Evolutionary conservation across 2,113 vertebrate genomes (phyloP), one percentile per base, ranked within the genome.

Genomic region (Serinus canaria): DNA sequence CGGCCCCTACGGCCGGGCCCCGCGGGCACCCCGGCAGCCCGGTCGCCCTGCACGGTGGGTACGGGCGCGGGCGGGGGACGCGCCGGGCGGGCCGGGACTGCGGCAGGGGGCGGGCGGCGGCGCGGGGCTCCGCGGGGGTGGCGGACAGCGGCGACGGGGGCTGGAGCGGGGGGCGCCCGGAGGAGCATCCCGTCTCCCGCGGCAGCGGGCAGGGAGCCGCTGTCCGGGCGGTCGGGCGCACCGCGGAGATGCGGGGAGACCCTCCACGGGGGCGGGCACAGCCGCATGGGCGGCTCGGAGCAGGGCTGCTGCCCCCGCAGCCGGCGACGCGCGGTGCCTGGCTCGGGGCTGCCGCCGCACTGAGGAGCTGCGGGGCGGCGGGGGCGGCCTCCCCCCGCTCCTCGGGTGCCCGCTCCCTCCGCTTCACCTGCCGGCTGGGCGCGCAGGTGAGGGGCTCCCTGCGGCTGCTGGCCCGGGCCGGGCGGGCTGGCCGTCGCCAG

Each of bases 341-440:
- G 27, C 14, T 23, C 22, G 2, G 72, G 25, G 81, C 81, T 31
- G 59, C 70, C 4, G 47, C 72, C 12, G 33, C 43, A 0, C 49
- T 0, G 70, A 8, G 44, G 30, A 6, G 59, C 24, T 30, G 64
- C 3, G 73, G 47, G 68, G 23, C 17, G 30, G 39, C 5, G 58
- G 62, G 72, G 53, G 76, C 53, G 19, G 78, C 53, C 35, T 49
- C 59, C 12, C 49, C 27, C 35, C 41, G 24, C 78, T 27, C 2
- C 37, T n/a, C 16, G 24, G 59, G 37, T 19, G 43, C 50, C n/a
- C 43, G n/a, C 43, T 8, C 68, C 62, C 41, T 4, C 37, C 22
- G 39, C 73, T 69, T 89, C 96, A 96, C 96, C 96, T 96, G 93
- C 10, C 56, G 28, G 28, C 72, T 1, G 30, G 83, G 43, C 13